Conservation (phyloP, 2,797 vertebrate genomes). For the Allobates femoralis region DNA sequence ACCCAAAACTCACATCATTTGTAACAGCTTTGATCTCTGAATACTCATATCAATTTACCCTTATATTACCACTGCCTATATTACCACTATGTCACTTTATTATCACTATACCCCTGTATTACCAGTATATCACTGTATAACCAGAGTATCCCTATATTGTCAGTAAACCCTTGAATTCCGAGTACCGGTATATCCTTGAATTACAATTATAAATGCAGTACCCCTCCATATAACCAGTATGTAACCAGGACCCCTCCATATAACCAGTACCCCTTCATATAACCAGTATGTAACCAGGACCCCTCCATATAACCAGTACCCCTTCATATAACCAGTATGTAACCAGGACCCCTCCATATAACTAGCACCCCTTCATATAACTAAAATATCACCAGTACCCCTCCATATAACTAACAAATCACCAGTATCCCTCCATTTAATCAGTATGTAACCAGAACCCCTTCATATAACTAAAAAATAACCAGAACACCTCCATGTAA, state of each 20-base stretch:
- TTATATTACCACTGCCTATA: background rate
- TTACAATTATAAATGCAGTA: background rate
- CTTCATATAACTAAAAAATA: background rate
- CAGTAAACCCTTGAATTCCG: too few relatives aligned
- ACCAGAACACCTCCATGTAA: background rate
- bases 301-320: background rate
- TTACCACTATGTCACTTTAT: background rate
- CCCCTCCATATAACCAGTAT: too few relatives aligned
- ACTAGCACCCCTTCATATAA: background rate
- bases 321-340: background rate
- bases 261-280: too few relatives aligned
- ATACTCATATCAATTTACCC: too few relatives aligned
- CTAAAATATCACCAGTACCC: background rate
- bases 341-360: background rate
- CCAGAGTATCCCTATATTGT: too few relatives aligned
- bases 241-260: too few relatives aligned
- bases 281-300: too few relatives aligned
- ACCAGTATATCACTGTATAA: background rate
- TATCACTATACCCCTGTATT: background rate
- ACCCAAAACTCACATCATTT: too few relatives aligned
- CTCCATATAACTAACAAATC: background rate
- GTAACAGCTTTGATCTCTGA: too few relatives aligned
- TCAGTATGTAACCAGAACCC: background rate
- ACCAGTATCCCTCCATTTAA: background rate
- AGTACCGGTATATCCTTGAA: too few relatives aligned